Evolutionary conservation across 2,113 vertebrate species (phyloP).

Genomic region (Phylloscopus trochiloides): DNA sequence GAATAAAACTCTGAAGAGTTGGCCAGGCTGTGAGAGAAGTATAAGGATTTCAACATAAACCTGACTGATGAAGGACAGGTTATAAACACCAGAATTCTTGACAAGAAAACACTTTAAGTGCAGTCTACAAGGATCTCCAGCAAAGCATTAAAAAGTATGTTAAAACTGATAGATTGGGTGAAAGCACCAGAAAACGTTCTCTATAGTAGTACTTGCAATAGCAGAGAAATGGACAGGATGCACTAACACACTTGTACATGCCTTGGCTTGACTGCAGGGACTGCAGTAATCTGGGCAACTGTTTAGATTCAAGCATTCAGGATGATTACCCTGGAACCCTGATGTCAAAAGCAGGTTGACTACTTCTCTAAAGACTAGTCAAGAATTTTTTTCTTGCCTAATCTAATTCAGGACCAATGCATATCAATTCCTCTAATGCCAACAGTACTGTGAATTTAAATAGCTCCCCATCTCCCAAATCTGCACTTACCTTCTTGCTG

Average conservation of each 20-base stretch:
- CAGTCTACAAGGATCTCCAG: neutral
- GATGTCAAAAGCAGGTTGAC: neutral
- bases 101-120: neutral
- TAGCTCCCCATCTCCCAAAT: neutral
- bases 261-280: neutral
- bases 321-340: neutral
- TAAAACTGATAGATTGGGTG: neutral
- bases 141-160: neutral
- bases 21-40: neutral
- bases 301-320: neutral
- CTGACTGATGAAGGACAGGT: neutral
- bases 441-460: neutral
- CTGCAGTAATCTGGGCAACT: neutral
- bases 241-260: too few species aligned
- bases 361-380: neutral
- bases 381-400: neutral
- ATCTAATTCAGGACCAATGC: neutral
- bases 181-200: neutral
- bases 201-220: neutral
- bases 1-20: neutral
- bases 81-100: neutral
- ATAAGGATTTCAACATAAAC: neutral
- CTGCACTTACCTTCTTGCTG: neutral
- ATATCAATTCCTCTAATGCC: neutral
- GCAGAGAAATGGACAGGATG: neutral